Percentiles rank a stretch among this genome's conserved stretches.
These are phyloP conservation scores for Maccullochella peelii DNA, from an alignment of 2,113 vertebrate genomes.

Conservation along the genomic window DNA sequence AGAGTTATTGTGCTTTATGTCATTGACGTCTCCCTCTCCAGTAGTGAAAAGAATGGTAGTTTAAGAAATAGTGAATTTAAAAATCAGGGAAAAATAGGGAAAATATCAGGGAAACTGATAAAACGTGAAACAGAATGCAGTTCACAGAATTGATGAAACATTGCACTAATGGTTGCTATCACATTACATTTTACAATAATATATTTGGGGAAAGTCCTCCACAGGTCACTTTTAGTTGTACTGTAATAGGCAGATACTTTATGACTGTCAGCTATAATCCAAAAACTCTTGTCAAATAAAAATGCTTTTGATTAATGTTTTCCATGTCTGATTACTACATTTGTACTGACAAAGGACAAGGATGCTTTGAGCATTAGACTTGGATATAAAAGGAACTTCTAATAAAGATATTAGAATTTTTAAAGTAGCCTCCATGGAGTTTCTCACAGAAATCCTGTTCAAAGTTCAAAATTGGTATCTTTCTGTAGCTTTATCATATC, in stretches of 20 bases:
- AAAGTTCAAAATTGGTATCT: neutral
- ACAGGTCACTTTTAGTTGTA: constrained; percentile 35
- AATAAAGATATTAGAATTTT: neutral
- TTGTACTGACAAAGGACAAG: neutral
- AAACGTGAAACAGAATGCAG: neutral
- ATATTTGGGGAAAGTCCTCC: constrained; percentile 35
- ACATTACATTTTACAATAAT: constrained; percentile 39
- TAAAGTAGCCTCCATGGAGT: neutral
- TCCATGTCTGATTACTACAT: constrained; percentile 15
- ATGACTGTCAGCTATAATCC: constrained; percentile 37
- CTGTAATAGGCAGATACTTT: constrained; percentile 40
- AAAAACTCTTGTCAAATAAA: constrained; percentile 68
- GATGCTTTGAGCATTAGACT: neutral
- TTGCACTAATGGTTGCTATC: constrained; percentile 25
- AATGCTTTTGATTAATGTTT: constrained; percentile 42
- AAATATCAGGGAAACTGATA: neutral
- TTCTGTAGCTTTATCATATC: neutral
- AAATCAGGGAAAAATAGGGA: neutral
- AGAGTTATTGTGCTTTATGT: neutral
- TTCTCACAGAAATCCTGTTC: neutral
- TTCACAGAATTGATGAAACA: constrained; percentile 1
- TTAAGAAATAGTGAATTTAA: neutral
- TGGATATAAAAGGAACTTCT: neutral
- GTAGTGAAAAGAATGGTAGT: neutral
- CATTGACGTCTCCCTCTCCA: neutral